Conservation (phyloP, 2,113 vertebrate genomes). For the Ophiodon elongatus region DNA sequence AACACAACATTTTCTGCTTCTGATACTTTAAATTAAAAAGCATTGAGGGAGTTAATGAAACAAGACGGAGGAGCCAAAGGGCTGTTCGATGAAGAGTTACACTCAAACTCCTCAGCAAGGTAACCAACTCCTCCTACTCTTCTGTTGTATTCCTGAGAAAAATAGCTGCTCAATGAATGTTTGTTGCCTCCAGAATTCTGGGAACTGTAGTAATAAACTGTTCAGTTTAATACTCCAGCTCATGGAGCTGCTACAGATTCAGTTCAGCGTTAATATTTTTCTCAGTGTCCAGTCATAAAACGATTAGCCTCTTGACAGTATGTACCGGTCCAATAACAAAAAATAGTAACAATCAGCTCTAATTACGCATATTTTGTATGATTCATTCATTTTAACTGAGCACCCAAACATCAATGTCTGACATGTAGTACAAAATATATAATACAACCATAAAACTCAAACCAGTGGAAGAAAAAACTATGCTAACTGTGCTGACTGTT, state of each 20-base stretch:
- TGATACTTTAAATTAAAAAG: background rate
- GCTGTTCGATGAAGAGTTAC: background rate
- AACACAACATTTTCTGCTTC: background rate
- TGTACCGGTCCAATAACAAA: background rate
- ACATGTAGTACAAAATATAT: too few relatives aligned
- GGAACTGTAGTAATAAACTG: background rate
- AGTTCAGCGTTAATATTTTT: background rate
- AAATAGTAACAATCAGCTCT: background rate
- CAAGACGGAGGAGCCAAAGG: background rate
- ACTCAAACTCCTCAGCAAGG: background rate
- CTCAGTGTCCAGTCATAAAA: background rate
- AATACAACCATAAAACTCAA: background rate
- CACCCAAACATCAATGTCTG: background rate
- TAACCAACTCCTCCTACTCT: background rate
- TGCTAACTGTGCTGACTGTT: background rate
- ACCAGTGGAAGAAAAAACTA: too few relatives aligned
- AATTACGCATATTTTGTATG: background rate
- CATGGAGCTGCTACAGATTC: background rate
- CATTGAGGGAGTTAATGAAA: background rate
- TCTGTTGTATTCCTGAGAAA: background rate
- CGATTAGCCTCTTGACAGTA: background rate
- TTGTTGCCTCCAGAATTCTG: background rate
- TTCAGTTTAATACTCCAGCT: background rate
- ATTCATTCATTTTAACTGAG: background rate
- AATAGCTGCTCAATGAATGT: background rate